Percentiles rank a stretch among this genome's conserved stretches.
Evolutionary conservation across 1,140 invertebrate species (phyloP).

Genomic region (Vanessa atalanta): DNA sequence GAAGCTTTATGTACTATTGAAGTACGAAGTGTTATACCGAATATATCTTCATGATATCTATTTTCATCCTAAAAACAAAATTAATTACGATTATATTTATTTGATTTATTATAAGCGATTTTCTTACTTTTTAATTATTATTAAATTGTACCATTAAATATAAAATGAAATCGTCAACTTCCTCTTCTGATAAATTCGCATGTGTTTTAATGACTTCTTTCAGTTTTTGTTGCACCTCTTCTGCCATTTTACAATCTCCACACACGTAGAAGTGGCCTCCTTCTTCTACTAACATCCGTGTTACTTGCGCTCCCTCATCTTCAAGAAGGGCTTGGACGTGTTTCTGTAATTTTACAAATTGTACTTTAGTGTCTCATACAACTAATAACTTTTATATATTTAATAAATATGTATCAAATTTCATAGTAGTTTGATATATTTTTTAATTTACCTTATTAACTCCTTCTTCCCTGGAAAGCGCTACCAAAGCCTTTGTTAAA

Average conservation of each 20-base stretch:
- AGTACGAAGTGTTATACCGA: constrained; percentile 94
- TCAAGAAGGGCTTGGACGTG: constrained; percentile 96
- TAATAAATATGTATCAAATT: no score
- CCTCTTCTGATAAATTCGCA: constrained; percentile 87
- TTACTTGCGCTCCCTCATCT: constrained; percentile 88
- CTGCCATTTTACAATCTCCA: constrained; percentile 99
- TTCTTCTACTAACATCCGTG: constrained; percentile 87
- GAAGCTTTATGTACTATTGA: constrained; percentile 93
- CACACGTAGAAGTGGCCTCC: constrained; percentile 97
- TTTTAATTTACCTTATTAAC: constrained; percentile 86
- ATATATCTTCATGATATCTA: constrained; percentile 98
- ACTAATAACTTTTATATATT: constrained; percentile 19
- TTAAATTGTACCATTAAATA: constrained; percentile 87
- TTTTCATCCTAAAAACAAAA: constrained; percentile 89
- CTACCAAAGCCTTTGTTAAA: constrained; percentile 89
- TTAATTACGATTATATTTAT: not conserved
- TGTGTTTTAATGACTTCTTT: constrained; percentile 91
- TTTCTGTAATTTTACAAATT: constrained; percentile 83
- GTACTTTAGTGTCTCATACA: not conserved
- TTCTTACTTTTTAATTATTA: not conserved
- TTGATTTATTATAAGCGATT: not conserved
- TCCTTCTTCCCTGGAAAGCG: constrained; percentile 90
- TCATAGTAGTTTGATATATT: not conserved
- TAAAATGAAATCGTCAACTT: constrained; percentile 92
- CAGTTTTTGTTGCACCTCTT: constrained; percentile 96